Evolutionary conservation across 2,888 invertebrate species (phyloP).

Genomic region (Latrodectus hesperus): DNA sequence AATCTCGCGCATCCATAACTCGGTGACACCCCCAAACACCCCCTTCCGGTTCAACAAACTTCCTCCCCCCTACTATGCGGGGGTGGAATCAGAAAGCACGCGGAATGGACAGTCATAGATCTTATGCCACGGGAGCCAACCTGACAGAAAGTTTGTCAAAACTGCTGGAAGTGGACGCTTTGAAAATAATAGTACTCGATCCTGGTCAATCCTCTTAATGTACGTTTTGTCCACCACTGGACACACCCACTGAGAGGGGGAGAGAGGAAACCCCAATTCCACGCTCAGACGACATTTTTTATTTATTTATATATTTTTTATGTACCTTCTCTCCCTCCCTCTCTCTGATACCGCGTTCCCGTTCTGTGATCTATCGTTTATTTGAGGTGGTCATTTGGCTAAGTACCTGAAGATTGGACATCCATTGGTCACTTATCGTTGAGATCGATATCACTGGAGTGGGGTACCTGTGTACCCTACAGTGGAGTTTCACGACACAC

Average conservation of each 20-base stretch:
- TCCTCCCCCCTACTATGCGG: background rate
- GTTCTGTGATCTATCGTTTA: conserved; percentile 16
- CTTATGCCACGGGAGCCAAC: background rate
- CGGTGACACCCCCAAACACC: background rate
- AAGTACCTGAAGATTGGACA: conserved; percentile 15
- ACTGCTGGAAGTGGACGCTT: conserved; percentile 19
- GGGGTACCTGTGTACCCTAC: background rate
- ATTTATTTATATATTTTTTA: no score
- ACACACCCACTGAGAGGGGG: conserved; percentile 35
- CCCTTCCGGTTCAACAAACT: conserved; percentile 32
- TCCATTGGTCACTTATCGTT: background rate
- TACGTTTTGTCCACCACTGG: conserved; percentile 21
- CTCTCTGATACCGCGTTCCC: background rate
- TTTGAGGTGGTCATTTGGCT: conserved; percentile 30
- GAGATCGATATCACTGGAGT: background rate
- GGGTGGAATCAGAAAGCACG: conserved; percentile 17
- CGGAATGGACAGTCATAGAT: conserved; percentile 30
- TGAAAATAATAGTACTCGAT: conserved; percentile 26
- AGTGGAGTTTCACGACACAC: background rate
- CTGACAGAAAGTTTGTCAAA: conserved; percentile 39
- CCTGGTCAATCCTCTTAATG: conserved; percentile 54
- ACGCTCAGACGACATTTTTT: conserved; percentile 37
- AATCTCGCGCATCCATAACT: conserved; percentile 43
- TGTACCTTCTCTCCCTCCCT: background rate
- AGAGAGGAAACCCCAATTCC: conserved; percentile 12